Base-by-base conservation (phyloP, 2,113 vertebrate genomes). In the Cisticola juncidis region DNA sequence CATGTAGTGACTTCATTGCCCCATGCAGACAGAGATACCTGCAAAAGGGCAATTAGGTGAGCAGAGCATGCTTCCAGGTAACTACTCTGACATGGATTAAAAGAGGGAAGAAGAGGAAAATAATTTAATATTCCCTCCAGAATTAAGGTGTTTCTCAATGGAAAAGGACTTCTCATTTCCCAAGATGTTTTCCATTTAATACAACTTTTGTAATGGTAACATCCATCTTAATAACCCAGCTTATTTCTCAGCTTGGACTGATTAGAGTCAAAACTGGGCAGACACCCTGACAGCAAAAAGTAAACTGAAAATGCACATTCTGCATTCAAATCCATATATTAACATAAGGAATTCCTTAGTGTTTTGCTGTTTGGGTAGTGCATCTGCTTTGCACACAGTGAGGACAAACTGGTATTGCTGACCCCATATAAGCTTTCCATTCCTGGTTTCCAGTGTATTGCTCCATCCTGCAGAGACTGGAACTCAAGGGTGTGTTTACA, bases 391-490 rank as follows among this genome's bases (percentile, higher is more conserved):
- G 50, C 38, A 64, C 20, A 6, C 35, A 53, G 38, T 4, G 23
- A 92, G 22, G 44, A 65, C 26, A 36, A 87, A 47, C 36, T 4
- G 31, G 47, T 31, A 50, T 6, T 80, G 76, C 45, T n/a, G 9
- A 23, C 21, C 40, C 18, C 22, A 14, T 0, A 0, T 14, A 40
- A 15, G 10, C n/a, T 47, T 38, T 57, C 62, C 38, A 50, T 45
- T 77, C 47, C 44, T 40, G 14, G 23, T 72, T 90, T 64, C 45
- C 24, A 35, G 23, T 15, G 17, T 40, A 80, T 72, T 64, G 40
- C 50, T 81, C 47, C 38, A 11, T 15, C 28, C 9, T 26, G 68
- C 51, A 70, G 56, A 35, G 42, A 66, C 28, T 64, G 70, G 56
- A 94, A 84, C 66, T 38, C 2, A 8, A 71, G 42, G 8, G 17